Evolutionary conservation across 1,140 invertebrate species (phyloP).

Genomic region (Globodera rostochiensis): DNA sequence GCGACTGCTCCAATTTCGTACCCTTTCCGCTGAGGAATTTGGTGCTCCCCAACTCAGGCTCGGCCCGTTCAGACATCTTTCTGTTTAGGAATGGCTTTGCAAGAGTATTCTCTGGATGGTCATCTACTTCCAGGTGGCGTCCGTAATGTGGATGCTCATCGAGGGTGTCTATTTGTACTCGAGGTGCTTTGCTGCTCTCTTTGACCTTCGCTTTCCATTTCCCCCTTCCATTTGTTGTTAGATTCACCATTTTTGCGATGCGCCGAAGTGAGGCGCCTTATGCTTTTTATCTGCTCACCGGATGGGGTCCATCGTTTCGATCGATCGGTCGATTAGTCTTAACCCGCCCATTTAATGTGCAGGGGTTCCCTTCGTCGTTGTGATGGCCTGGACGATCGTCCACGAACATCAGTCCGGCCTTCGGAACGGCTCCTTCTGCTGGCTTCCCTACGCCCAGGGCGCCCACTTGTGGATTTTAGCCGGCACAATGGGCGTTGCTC

Average conservation of each 20-base stretch:
- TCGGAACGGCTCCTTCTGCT: conserved; percentile 55
- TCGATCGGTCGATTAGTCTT: not conserved
- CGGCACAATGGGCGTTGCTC: conserved; percentile 62
- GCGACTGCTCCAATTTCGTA: conserved; percentile 57
- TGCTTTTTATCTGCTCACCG: conserved; percentile 54
- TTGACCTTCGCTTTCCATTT: not conserved
- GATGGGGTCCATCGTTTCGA: conserved; percentile 57
- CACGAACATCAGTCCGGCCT: conserved; percentile 53
- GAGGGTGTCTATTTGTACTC: conserved; percentile 52
- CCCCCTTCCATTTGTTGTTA: not conserved
- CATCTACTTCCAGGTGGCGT: conserved; percentile 65
- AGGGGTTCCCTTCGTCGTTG: conserved; percentile 63
- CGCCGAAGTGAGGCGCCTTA: conserved; percentile 58
- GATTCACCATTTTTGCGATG: conserved; percentile 65
- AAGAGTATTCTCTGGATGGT: conserved; percentile 63
- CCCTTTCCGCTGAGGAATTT: conserved; percentile 46
- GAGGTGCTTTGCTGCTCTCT: not conserved
- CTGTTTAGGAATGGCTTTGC: conserved; percentile 62
- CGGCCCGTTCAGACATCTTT: not conserved
- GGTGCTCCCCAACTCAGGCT: conserved; percentile 19
- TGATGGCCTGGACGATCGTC: conserved; percentile 57
- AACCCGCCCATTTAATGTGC: conserved; percentile 15
- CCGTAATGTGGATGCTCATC: conserved; percentile 65
- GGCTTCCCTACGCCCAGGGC: conserved; percentile 65
- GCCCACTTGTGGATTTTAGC: conserved; percentile 63